phyloP scores from a whole-genome alignment of 2,888 invertebrate species.

The Tuberolachnus salignus region DNA sequence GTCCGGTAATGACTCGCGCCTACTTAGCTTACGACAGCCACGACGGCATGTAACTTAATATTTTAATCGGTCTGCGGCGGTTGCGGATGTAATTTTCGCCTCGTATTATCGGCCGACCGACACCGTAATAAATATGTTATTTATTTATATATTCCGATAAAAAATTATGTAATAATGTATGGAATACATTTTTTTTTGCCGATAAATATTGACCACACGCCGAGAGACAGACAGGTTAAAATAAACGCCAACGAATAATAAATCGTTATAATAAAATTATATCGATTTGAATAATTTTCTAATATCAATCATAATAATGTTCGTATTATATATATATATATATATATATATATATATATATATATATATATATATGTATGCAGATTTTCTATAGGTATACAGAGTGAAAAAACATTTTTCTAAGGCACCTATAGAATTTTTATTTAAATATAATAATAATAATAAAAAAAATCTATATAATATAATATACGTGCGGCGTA shows the following conservation, averaged over 20 bases:
- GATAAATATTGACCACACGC: neutral
- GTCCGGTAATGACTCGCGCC: neutral
- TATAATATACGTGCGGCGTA: slow-evolving; percentile 1
- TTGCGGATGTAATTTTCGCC: too few species aligned
- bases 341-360: too few species aligned
- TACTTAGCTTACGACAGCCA: slow-evolving; percentile 9
- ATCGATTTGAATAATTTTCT: slow-evolving; percentile 32
- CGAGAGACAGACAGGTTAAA: neutral
- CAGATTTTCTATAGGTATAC: neutral
- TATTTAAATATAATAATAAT: too few species aligned
- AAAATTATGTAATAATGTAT: neutral
- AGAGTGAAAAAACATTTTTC: neutral
- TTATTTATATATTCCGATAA: neutral
- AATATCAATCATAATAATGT: neutral
- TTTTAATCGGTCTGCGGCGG: too few species aligned
- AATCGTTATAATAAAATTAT: slow-evolving; percentile 6
- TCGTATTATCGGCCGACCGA: neutral
- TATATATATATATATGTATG: neutral
- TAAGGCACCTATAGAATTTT: neutral
- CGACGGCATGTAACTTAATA: neutral
- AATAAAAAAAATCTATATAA: neutral
- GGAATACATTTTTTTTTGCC: neutral
- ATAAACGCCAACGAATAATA: neutral
- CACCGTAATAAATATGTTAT: neutral
- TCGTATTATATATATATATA: too few species aligned